Base-by-base conservation (phyloP, 2,888 invertebrate species). In the Callyntrura sp. region DNA sequence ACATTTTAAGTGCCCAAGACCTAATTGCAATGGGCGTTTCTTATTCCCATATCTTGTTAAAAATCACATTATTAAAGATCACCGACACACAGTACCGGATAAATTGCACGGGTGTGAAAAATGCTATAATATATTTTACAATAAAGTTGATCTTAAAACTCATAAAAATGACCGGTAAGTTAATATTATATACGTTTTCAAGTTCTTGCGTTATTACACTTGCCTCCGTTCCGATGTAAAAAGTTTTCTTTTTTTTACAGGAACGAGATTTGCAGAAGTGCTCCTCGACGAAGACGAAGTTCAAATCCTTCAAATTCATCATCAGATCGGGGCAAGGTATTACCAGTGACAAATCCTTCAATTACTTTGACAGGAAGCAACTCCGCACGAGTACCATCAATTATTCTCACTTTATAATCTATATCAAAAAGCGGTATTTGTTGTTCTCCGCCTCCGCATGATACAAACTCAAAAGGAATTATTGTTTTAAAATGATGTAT, bases 151-250 rank as follows among this genome's bases (percentile, higher is more conserved):
- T 28, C n/a, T 78, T 8, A 51, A 23, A 8, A 57, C 51, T 28
- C 78, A 78, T 55, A 11, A n/a, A n/a, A 78, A 78, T 28, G 55
- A 51, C 23, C 1, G 57, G 78, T 78, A 28, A 55, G 55, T 23
- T 11, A 14, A 78, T 0, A 55, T 12, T 45, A 23, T 23, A 23
- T 62, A 6, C 17, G 23, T 62, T n/a, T n/a, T n/a, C 5, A 62
- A 11, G 6, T 62, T 4, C 20, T 62, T 17, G 6, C 23, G 23
- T 1, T 20, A 17, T n/a, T n/a, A n/a, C n/a, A n/a, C n/a, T n/a
- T n/a, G n/a, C n/a, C n/a, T n/a, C n/a, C n/a, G n/a, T n/a, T n/a
- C 1, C 23, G n/a, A n/a, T 12, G 65, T 28, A 65, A 23, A 12
- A 28, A n/a, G 17, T 68, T n/a, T 65, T 9, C 0, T 43, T 28